Evolutionary conservation across 2,113 vertebrate genomes (phyloP), one percentile per base, ranked within the genome.

Genomic region (Oncorhynchus mykiss): DNA sequence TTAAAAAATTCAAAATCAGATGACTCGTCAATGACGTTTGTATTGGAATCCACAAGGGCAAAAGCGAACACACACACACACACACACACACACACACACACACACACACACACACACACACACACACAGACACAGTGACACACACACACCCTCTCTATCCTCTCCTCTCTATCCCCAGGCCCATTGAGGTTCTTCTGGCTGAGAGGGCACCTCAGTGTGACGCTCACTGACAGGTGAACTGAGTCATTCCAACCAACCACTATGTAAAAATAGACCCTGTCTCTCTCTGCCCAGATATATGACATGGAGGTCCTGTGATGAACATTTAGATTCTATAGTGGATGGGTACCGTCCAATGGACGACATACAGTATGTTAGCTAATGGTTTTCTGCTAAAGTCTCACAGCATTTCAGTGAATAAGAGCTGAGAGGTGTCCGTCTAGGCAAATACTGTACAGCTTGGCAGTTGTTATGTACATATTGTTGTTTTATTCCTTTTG

Each of bases 161-260:
- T 20, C 71, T 22, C n/a, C 34, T 45, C 9, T 48, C 5, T 7
- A 29, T 31, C 72, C 65, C 67, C 27, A 49, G 65, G 73, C 48
- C 64, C 73, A n/a, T 49, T 18, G 20, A 49, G 45, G 4, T 62
- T 66, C 60, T 31, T 48, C 14, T 67, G 62, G 16, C 7, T 39
- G 13, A 67, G 22, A 54, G 64, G 64, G 45, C 9, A 31, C 73
- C 39, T 51, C 64, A 67, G 22, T 51, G 73, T 67, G 73, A 75
- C 51, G 64, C 62, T 67, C 64, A 8, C 14, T 75, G 64, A 67
- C 64, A 75, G 73, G 73, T 75, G 73, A 67, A 75, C 62, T 57
- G 73, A 74, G 45, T 67, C 45, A 75, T 51, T 67, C 64, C 25
- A 27, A 49, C 29, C 39, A 22, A 29, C 7, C 51, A 54, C 14